phyloP scores from a whole-genome alignment of 2,113 vertebrate genomes.

The Apodemus sylvaticus region DNA sequence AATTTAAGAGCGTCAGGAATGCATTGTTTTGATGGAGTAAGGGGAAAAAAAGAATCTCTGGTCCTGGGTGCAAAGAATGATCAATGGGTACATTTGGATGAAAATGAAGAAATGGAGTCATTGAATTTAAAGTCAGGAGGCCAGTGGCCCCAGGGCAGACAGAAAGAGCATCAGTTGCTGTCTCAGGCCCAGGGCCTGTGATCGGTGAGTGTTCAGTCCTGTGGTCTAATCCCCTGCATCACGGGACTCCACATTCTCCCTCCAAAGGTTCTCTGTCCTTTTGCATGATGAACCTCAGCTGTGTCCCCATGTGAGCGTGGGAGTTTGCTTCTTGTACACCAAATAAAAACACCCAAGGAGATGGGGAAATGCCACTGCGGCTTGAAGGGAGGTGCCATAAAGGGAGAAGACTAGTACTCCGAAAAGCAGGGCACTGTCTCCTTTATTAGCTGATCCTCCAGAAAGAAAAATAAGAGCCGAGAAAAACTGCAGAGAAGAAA shows the following conservation, averaged over 20 bases:
- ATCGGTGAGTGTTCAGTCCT: not conserved
- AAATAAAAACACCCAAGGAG: slow-evolving; percentile 53
- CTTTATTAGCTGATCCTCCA: slow-evolving; percentile 1
- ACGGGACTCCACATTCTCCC: slow-evolving; percentile 50
- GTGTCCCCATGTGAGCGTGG: slow-evolving; percentile 56
- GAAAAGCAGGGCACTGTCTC: slow-evolving; percentile 2
- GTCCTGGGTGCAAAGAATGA: not conserved
- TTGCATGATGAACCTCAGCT: slow-evolving; percentile 17
- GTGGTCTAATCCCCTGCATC: slow-evolving; percentile 54
- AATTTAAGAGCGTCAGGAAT: not conserved
- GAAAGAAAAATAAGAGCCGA: slow-evolving; percentile 32
- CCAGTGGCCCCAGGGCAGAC: no score
- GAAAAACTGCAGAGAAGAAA: slow-evolving; percentile 29
- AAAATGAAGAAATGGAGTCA: not conserved
- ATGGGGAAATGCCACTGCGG: not conserved
- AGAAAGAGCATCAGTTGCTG: not conserved
- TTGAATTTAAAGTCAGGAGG: not conserved
- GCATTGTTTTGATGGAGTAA: not conserved
- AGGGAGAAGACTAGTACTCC: not conserved
- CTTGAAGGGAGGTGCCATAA: not conserved
- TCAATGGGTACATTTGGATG: not conserved
- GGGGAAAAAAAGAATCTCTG: not conserved
- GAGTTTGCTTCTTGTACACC: slow-evolving; percentile 47
- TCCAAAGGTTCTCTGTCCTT: slow-evolving; percentile 59
- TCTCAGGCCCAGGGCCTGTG: not conserved